Conservation (phyloP, 2,888 invertebrate genomes). For the Cabera pusaria region DNA sequence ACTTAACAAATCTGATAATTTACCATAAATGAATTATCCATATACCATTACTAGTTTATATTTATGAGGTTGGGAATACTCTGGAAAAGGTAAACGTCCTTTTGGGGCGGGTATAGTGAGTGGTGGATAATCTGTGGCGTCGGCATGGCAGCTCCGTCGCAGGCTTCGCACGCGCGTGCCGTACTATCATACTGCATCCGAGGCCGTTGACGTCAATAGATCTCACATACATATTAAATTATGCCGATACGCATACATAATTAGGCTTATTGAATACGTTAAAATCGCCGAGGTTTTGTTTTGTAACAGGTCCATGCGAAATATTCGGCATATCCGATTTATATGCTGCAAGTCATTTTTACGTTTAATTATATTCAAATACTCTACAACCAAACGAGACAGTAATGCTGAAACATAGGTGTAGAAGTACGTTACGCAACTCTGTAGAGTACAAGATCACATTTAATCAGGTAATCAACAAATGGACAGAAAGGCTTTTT, state of each 20-base stretch:
- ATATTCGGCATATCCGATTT: too few species aligned
- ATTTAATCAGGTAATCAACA: too few species aligned
- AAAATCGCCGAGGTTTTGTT: constrained; percentile 21
- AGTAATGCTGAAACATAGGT: too few species aligned
- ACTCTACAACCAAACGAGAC: too few species aligned
- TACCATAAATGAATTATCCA: constrained; percentile 24
- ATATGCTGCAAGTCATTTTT: too few species aligned
- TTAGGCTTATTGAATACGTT: constrained; percentile 35
- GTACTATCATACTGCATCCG: constrained; percentile 10
- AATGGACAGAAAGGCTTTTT: too few species aligned
- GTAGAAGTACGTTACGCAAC: too few species aligned
- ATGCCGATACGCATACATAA: constrained; percentile 39
- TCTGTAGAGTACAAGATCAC: too few species aligned
- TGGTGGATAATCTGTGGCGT: not conserved
- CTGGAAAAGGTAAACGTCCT: constrained; percentile 44
- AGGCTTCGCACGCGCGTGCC: constrained; percentile 3
- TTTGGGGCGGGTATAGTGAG: constrained; percentile 19
- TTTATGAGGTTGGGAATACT: constrained; percentile 32
- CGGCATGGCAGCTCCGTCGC: too few species aligned
- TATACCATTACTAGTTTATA: constrained; percentile 30
- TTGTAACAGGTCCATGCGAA: too few species aligned
- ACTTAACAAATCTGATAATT: constrained; percentile 2
- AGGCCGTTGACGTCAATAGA: constrained; percentile 48
- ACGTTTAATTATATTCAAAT: too few species aligned
- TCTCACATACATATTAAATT: constrained; percentile 41